Percentiles rank a stretch among this genome's conserved stretches.
These are phyloP conservation scores for Altica lythri DNA, from an alignment of 2,888 invertebrate genomes.

Conservation along the genomic window DNA sequence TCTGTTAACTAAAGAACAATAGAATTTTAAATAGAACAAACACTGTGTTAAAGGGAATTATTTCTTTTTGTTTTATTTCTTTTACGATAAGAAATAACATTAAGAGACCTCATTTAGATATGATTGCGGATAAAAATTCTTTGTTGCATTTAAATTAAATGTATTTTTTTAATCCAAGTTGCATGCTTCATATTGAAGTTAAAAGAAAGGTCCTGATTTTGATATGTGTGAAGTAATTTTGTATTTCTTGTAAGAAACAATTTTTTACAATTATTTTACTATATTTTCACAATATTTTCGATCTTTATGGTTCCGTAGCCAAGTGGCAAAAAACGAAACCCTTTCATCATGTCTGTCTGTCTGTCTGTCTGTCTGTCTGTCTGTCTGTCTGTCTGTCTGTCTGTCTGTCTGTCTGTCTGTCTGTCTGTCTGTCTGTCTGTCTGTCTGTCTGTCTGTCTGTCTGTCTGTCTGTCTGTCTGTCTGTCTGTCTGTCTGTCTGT, in stretches of 20 bases:
- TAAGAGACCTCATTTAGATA: conserved; percentile 1
- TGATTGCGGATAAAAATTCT: not conserved
- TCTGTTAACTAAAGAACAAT: not conserved
- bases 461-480: conserved; percentile 1
- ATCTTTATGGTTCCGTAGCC: too few species aligned
- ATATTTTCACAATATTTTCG: too few species aligned
- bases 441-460: not conserved
- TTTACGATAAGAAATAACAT: too few species aligned
- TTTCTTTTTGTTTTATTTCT: not conserved
- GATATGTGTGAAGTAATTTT: too few species aligned
- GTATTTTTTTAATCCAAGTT: too few species aligned
- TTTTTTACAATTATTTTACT: too few species aligned
- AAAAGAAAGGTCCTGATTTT: too few species aligned
- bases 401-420: conserved; percentile 1
- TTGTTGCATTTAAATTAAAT: not conserved
- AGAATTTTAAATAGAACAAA: not conserved
- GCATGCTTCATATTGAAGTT: too few species aligned
- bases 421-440: not conserved
- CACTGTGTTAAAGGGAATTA: not conserved
- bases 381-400: conserved; percentile 1
- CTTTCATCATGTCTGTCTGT: not conserved
- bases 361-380: conserved; percentile 1
- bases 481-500: conserved; percentile 1
- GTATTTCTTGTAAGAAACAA: too few species aligned
- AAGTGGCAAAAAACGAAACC: too few species aligned